A percentile compares a stretch with the other conserved stretches of the same genome.
Conservation (phyloP, 2,113 vertebrate species). For the Halcyon malimbica region DNA sequence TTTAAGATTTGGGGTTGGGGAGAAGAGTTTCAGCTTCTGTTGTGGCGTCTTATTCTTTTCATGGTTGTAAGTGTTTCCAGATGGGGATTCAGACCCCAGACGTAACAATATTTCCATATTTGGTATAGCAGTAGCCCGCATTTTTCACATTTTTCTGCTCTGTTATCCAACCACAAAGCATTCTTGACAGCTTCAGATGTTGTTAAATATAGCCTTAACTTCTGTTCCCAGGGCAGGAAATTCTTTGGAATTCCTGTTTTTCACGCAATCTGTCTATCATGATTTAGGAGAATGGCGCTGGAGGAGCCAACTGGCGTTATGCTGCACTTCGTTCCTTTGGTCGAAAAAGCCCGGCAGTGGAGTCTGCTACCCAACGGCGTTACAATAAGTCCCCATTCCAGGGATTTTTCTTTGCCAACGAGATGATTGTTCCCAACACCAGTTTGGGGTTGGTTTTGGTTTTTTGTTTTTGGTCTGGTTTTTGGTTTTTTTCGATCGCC, state of each 20-base stretch:
- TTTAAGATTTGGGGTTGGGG: not conserved
- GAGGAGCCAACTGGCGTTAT: conserved; percentile 80
- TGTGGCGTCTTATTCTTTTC: conserved; percentile 82
- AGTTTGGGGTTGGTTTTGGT: not conserved
- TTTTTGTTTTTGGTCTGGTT: not conserved
- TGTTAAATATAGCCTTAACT: conserved; percentile 91
- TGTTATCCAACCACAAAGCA: conserved; percentile 95
- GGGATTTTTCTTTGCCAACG: conserved; percentile 71
- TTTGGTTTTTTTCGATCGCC: not conserved
- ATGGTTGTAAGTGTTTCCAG: conserved; percentile 90
- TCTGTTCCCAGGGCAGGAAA: conserved; percentile 92
- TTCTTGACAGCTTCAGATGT: conserved; percentile 95
- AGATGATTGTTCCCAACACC: conserved; percentile 64
- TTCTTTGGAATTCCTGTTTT: conserved; percentile 92
- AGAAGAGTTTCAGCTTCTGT: conserved; percentile 70
- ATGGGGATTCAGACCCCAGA: conserved; percentile 92
- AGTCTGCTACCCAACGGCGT: conserved; percentile 55
- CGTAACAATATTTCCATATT: conserved; percentile 99
- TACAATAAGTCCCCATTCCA: conserved; percentile 77
- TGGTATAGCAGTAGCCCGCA: conserved; percentile 98
- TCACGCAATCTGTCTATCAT: conserved; percentile 91
- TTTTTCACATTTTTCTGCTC: conserved; percentile 98
- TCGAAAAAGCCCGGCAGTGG: conserved; percentile 56
- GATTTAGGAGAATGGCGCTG: conserved; percentile 75
- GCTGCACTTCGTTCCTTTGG: conserved; percentile 67